These are phyloP conservation scores for Neocrepidodera transversa DNA, from an alignment of 2,888 invertebrate genomes.

Conservation along the genomic window DNA sequence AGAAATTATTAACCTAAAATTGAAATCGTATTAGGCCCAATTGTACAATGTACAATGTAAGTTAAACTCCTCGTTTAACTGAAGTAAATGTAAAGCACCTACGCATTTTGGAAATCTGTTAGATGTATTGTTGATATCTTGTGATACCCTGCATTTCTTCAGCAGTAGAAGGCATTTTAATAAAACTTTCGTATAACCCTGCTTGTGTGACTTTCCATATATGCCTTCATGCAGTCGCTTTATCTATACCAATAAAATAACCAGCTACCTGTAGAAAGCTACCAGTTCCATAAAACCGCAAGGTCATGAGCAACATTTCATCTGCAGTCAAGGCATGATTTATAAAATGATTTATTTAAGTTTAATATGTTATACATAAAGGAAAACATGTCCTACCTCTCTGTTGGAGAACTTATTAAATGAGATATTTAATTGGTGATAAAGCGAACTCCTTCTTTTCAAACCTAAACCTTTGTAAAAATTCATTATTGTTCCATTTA, in stretches of 20 bases:
- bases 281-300: conserved; percentile 23
- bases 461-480: neutral
- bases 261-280: conserved; percentile 13
- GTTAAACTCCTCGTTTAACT: no score
- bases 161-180: no score
- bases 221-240: conserved; percentile 12
- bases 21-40: no score
- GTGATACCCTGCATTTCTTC: neutral
- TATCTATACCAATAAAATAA: conserved; percentile 16
- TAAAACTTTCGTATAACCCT: conserved; percentile 7
- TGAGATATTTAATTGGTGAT: neutral
- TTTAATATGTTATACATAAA: neutral
- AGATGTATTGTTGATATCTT: neutral
- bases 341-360: conserved; percentile 9
- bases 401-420: conserved; percentile 6
- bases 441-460: neutral
- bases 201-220: conserved; percentile 4
- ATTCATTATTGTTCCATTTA: neutral
- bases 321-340: conserved; percentile 10
- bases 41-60: no score
- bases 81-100: conserved; percentile 13
- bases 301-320: conserved; percentile 14
- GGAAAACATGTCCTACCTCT: neutral
- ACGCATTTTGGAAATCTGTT: conserved; percentile 10
- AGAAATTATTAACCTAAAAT: no score